phyloP scores from a whole-genome alignment of 1,140 invertebrate genomes.

The Calliphora vicina region DNA sequence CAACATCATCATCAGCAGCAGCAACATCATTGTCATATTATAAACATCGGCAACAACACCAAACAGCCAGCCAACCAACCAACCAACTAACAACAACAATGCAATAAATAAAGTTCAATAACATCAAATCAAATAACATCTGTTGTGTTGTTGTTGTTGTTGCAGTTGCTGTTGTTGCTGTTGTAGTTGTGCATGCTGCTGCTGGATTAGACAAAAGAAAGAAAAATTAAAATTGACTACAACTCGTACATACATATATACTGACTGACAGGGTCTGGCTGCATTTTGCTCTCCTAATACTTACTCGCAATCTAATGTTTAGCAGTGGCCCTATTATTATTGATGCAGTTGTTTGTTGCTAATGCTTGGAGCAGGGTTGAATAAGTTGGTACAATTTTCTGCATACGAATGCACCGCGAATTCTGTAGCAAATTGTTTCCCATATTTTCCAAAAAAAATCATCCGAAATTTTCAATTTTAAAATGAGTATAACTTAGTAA shows the following conservation, averaged over 20 bases:
- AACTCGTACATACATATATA: not conserved
- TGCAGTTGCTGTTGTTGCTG: not conserved
- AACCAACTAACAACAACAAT: conserved; percentile 32
- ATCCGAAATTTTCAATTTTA: too few relatives aligned
- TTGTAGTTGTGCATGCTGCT: conserved; percentile 9
- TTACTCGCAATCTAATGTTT: not conserved
- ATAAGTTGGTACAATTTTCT: too few relatives aligned
- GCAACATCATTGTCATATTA: not conserved
- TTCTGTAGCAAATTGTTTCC: too few relatives aligned
- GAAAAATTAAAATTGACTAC: conserved; percentile 8
- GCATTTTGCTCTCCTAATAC: not conserved
- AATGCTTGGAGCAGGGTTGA: too few relatives aligned
- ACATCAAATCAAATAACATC: conserved; percentile 34
- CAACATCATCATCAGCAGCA: conserved; percentile 3
- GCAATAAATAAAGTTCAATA: conserved; percentile 34
- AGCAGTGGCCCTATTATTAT: too few relatives aligned
- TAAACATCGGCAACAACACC: not conserved
- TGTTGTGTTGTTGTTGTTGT: conserved; percentile 12
- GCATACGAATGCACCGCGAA: too few relatives aligned
- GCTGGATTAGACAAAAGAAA: not conserved
- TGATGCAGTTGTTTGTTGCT: too few relatives aligned
- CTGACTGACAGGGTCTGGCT: not conserved
- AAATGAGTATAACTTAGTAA: too few relatives aligned
- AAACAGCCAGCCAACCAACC: conserved; percentile 23
- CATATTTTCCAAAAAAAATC: too few relatives aligned